Evolutionary conservation across 2,888 invertebrate species (phyloP), one percentile per base, ranked within the genome.

Genomic region (Reticulitermes lucifugus): DNA sequence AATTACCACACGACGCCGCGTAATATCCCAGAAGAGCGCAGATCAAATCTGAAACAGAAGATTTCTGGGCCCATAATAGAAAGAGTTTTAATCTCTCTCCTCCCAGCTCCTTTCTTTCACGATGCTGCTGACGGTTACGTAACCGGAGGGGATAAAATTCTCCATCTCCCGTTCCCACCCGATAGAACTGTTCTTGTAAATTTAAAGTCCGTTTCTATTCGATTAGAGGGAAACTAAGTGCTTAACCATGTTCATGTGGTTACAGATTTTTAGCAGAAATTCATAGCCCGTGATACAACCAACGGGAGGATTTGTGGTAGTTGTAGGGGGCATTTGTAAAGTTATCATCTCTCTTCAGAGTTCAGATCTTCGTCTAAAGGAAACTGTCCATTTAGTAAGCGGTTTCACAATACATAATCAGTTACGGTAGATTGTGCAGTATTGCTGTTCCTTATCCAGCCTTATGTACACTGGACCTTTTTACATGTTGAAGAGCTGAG

Each of bases 201-300:
- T 73, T 35, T 73, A 73, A 73, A 73, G 73, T 73, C 73, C 73
- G 73, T 41, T 73, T 41, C 73, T 73, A 35, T 73, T 73, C 73
- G 73, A 41, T 73, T 73, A 65, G 41, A 35, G 21, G 35, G 73
- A 35, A 73, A 73, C 73, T 73, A 73, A 73, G 73, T 73, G 73
- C 73, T 73, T 29, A 73, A 18, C 73, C 73, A 6, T 73, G 73
- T 73, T 73, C 73, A 29, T 73, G 73, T 73, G 73, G 73, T 41
- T 41, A 14, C 73, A 29, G 12, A 41, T 73, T 73, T 73, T 73
- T 73, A 71, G 25, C 12, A 73, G 73, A 41, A 73, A 73, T 41
- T 73, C 41, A 73, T 41, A 73, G 9, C 25, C 65, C 6, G n/a
- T 12, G 65, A 65, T 65, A n/a, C n/a, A n/a, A 73, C 29, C 73